These are phyloP conservation scores for Drosophila dunni DNA, from an alignment of 1,140 invertebrate genomes.

Conservation along the genomic window DNA sequence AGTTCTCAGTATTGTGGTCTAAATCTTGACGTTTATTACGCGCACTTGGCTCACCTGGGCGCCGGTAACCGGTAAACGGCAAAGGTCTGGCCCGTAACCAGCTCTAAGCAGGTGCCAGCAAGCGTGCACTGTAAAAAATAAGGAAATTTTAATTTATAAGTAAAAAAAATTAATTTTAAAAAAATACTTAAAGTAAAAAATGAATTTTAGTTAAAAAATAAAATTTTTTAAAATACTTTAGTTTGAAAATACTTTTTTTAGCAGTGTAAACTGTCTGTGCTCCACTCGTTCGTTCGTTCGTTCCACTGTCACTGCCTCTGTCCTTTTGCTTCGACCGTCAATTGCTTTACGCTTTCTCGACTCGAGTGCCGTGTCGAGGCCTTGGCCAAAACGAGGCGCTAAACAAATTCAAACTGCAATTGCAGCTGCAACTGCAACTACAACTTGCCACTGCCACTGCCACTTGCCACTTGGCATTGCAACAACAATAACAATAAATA, in stretches of 20 bases:
- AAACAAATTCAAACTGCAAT: conserved; percentile 54
- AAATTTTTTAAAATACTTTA: too few relatives aligned
- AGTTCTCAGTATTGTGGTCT: conserved; percentile 49
- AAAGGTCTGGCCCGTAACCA: background rate
- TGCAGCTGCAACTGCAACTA: conserved; percentile 29
- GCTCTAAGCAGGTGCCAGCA: too few relatives aligned
- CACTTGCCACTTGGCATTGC: background rate
- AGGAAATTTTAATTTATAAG: too few relatives aligned
- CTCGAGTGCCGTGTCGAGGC: conserved; percentile 53
- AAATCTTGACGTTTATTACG: conserved; percentile 77
- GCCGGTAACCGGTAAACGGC: conserved; percentile 39
- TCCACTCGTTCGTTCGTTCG: background rate
- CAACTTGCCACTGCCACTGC: conserved; percentile 15
- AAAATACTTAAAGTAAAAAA: too few relatives aligned
- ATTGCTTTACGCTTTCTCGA: conserved; percentile 65
- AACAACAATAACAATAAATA: conserved; percentile 38
- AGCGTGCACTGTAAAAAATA: too few relatives aligned
- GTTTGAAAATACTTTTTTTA: too few relatives aligned
- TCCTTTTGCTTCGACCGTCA: conserved; percentile 21
- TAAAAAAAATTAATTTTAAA: too few relatives aligned
- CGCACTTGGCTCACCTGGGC: conserved; percentile 64
- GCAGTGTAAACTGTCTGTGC: background rate
- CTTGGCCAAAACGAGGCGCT: conserved; percentile 59
- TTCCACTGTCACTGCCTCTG: conserved; percentile 1
- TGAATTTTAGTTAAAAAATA: too few relatives aligned